Evolutionary conservation across 2,797 vertebrate species (phyloP), one percentile per base, ranked within the genome.

Genomic region (Chelon auratus): DNA sequence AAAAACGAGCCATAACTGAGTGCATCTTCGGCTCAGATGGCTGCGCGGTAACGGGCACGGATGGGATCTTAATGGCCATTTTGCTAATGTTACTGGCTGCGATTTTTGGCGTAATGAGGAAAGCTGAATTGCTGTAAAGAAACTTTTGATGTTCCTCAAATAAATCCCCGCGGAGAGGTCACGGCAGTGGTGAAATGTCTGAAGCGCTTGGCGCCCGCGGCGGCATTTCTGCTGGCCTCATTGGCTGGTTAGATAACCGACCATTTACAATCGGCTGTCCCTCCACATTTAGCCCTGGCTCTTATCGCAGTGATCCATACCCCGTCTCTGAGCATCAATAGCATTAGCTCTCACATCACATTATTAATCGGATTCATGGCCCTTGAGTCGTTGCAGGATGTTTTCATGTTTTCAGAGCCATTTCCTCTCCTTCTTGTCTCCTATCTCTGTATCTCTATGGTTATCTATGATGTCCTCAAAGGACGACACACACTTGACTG

Each of bases 291-390:
- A 87, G 85, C 81, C 51, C 37, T 0, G 15, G 50, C 77, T 80
- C 84, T 86, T 85, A 88, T 88, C 87, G 83, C 77, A 86, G 73
- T 78, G 86, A 89, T 88, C 81, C 84, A 84, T 71, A 73, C 50
- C 57, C 62, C 9, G 39, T 75, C 67, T 85, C 75, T 62, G 75
- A 80, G 80, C 74, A 75, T 78, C 73, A 83, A 83, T 75, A 80
- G 78, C 80, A 77, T 90, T 81, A 87, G 78, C 76, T 51, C 54
- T 84, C 85, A 80, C 80, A 85, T 87, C 85, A 77, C 83, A 60
- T 75, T 82, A 85, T 87, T 90, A 90, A 90, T 90, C 73, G 26
- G 80, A 89, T 89, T 90, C 73, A 88, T 91, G 83, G 87, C 76
- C 87, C 78, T 62, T 78, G 81, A 81, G 81, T 85, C 53, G 63